phyloP scores from a whole-genome alignment of 2,797 vertebrate genomes.

The Xyrichtys novacula region DNA sequence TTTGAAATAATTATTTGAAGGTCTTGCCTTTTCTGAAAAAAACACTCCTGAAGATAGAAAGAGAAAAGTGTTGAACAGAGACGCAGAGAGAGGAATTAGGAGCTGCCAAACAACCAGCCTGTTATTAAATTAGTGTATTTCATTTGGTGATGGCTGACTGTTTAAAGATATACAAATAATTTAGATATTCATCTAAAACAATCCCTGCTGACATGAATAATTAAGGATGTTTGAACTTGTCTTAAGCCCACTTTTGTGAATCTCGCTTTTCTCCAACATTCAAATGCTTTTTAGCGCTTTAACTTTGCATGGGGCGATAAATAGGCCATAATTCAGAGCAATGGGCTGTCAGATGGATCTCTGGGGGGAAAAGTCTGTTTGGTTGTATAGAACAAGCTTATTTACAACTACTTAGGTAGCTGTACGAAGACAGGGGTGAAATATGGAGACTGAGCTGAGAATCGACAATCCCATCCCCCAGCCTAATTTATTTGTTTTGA shows the following conservation, averaged over 20 bases:
- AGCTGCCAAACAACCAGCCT: background rate
- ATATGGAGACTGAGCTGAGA: constrained; percentile 8
- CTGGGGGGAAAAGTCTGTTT: constrained; percentile 1
- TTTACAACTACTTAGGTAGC: constrained; percentile 38
- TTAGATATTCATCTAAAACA: constrained; percentile 3
- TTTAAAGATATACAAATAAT: background rate
- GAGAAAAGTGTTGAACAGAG: too few relatives aligned
- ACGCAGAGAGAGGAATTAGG: too few relatives aligned
- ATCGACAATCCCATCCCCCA: constrained; percentile 40
- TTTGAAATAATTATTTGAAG: background rate
- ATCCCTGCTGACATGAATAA: background rate
- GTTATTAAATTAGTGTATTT: background rate
- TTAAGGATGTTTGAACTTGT: background rate
- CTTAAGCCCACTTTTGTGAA: background rate
- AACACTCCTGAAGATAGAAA: too few relatives aligned
- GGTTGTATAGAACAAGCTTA: constrained; percentile 24
- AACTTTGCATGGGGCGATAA: constrained; percentile 13
- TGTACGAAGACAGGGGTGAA: constrained; percentile 24
- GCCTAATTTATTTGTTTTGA: constrained; percentile 48
- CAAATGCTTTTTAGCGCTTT: background rate
- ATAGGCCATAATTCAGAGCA: constrained; percentile 12
- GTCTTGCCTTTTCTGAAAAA: too few relatives aligned
- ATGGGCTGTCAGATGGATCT: background rate
- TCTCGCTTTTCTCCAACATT: background rate
- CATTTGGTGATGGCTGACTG: background rate